phyloP scores from a whole-genome alignment of 2,797 vertebrate species.

The Urophycis tenuis region DNA sequence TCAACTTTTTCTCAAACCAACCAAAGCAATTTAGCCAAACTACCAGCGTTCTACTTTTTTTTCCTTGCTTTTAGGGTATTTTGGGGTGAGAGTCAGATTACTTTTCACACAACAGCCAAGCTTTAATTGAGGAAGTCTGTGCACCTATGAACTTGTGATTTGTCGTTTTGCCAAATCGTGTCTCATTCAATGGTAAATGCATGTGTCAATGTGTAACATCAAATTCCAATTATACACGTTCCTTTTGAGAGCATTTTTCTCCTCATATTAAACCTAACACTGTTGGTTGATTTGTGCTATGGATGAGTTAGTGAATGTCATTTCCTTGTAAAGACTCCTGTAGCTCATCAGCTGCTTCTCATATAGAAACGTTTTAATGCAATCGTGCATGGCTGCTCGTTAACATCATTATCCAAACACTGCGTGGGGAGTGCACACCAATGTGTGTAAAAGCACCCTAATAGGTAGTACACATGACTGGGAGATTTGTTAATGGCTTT shows the following conservation, averaged over 20 bases:
- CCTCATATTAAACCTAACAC: constrained; percentile 43
- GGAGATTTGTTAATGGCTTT: constrained; percentile 44
- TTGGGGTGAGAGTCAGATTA: constrained; percentile 1
- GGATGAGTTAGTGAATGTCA: constrained; percentile 45
- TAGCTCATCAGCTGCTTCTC: constrained; percentile 53
- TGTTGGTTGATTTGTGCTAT: constrained; percentile 50
- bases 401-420: constrained; percentile 60
- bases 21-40: not conserved
- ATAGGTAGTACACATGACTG: constrained; percentile 51
- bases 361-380: constrained; percentile 48
- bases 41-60: not conserved
- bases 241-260: not conserved
- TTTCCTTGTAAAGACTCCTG: constrained; percentile 63
- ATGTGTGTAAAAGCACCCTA: constrained; percentile 61
- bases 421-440: constrained; percentile 39
- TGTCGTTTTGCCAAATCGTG: constrained; percentile 21
- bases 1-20: not conserved
- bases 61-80: not conserved
- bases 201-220: constrained; percentile 12
- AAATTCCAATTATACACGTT: constrained; percentile 7
- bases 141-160: constrained; percentile 1
- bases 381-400: constrained; percentile 64
- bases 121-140: not conserved
- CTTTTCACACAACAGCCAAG: not conserved
- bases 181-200: not conserved